Conservation (phyloP, 2,888 invertebrate species). For the Odontothrips loti region DNA sequence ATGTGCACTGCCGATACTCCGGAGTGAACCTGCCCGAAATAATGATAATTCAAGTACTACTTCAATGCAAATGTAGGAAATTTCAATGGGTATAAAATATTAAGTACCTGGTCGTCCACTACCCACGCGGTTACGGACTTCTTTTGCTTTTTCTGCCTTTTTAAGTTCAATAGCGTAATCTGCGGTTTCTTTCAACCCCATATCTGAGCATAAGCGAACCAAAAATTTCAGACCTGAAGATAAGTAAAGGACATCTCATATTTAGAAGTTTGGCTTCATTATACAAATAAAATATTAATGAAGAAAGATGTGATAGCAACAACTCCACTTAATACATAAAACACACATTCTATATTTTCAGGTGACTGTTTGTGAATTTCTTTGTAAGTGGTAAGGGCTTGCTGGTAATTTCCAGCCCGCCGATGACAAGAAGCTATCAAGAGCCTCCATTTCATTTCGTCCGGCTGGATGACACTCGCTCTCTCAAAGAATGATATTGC, state of each 20-base stretch:
- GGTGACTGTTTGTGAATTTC: constrained; percentile 85
- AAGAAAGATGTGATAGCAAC: background rate
- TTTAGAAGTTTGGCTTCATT: constrained; percentile 7
- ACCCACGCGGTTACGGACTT: constrained; percentile 55
- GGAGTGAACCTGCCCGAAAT: constrained; percentile 48
- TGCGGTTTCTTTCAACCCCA: constrained; percentile 85
- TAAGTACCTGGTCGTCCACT: constrained; percentile 46
- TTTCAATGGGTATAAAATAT: constrained; percentile 3
- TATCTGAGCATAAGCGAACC: constrained; percentile 80
- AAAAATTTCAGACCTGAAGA: constrained; percentile 71
- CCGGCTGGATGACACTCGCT: constrained; percentile 70
- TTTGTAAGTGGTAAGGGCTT: constrained; percentile 77
- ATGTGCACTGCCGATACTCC: constrained; percentile 51
- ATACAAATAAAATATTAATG: background rate
- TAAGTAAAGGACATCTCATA: constrained; percentile 31
- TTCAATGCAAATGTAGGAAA: background rate
- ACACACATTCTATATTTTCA: constrained; percentile 85
- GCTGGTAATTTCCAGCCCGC: constrained; percentile 76
- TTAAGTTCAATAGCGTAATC: constrained; percentile 81
- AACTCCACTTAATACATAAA: constrained; percentile 30
- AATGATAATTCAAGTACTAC: constrained; percentile 8
- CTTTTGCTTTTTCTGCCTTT: constrained; percentile 60
- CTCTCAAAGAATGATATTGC: constrained; percentile 78
- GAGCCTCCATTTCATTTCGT: constrained; percentile 78
- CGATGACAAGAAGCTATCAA: constrained; percentile 81